Evolutionary conservation across 1,140 invertebrate genomes (phyloP), one percentile per base, ranked within the genome.

Genomic region (Chelonus insularis): DNA sequence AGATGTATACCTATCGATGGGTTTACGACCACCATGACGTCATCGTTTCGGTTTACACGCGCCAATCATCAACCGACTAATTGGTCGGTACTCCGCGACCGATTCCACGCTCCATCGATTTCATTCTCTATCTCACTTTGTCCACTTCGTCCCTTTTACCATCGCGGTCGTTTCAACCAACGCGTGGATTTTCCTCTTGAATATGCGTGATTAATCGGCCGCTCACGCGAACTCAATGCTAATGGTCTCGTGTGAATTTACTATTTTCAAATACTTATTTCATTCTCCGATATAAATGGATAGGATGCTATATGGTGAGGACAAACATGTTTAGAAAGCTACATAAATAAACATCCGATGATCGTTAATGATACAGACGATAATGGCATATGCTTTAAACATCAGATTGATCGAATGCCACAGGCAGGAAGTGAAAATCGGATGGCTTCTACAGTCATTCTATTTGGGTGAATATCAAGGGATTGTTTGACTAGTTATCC

Each of bases 41-140:
- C 75, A 76, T 74, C 70, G 74, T 77, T 77, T 77, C 72, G 74
- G 72, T 77, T 77, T 76, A 76, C 75, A 76, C 72, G 72, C 71
- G 75, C 71, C 76, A 79, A 79, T 77, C 74, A 75, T 79, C 73
- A 72, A 66, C 66, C 67, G 63, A 70, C 73, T 77, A 78, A 79
- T 78, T 78, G 73, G 72, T 76, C 70, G 68, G 68, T 70, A 72
- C 69, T 76, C 74, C 70, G 67, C 70, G 72, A 70, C 70, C 72
- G 72, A 76, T 73, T 77, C 69, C 69, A 67, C 73, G 72, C 72
- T 72, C 72, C 72, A 73, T 75, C 72, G 75, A 74, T 74, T 75
- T 65, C 57, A 62, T 64, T 61, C 43, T 56, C 18, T 41, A 32
- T 20, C 52, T 77, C 68, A 72, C 68, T 48, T 23, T 56, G 48